A percentile compares a stretch with the other conserved stretches of the same genome.
These are phyloP conservation scores for Scaptomyza cyrtandrae DNA, from an alignment of 2,888 invertebrate genomes.

Conservation along the genomic window DNA sequence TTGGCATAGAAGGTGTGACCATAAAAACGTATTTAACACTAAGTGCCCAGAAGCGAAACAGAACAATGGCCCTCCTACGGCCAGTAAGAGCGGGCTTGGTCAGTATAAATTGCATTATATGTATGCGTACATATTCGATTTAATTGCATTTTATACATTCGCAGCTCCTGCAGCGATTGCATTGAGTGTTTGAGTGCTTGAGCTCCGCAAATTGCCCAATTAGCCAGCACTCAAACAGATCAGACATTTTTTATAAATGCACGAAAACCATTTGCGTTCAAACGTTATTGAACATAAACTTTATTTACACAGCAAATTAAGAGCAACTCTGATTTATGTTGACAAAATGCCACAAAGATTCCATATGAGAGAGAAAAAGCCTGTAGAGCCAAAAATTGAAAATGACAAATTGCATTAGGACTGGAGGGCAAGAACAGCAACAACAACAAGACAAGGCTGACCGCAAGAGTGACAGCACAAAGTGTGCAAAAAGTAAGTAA, in stretches of 20 bases:
- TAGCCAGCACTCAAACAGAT: constrained; percentile 24
- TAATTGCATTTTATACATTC: constrained; percentile 64
- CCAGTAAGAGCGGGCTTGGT: constrained; percentile 11
- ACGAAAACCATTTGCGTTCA: constrained; percentile 31
- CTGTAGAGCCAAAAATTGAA: constrained; percentile 59
- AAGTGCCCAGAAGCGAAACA: constrained; percentile 48
- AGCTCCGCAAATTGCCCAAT: constrained; percentile 42
- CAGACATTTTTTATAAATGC: neutral
- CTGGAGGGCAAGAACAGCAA: constrained; percentile 17
- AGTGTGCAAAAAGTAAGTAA: constrained; percentile 70
- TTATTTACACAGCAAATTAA: constrained; percentile 35
- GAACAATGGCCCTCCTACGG: neutral
- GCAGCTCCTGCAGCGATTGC: constrained; percentile 20
- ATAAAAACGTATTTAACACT: constrained; percentile 66
- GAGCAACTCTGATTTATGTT: constrained; percentile 65
- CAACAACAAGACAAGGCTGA: constrained; percentile 41
- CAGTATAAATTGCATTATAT: constrained; percentile 66
- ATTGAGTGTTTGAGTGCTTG: constrained; percentile 12
- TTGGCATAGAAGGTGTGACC: constrained; percentile 16
- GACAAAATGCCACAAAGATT: constrained; percentile 66
- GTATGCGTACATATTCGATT: constrained; percentile 39
- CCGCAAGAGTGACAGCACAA: constrained; percentile 71
- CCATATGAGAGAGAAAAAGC: constrained; percentile 57
- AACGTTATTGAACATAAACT: constrained; percentile 42
- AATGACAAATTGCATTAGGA: constrained; percentile 78